Base-by-base conservation (phyloP, 2,113 vertebrate species). In the Oxyruncus cristatus region DNA sequence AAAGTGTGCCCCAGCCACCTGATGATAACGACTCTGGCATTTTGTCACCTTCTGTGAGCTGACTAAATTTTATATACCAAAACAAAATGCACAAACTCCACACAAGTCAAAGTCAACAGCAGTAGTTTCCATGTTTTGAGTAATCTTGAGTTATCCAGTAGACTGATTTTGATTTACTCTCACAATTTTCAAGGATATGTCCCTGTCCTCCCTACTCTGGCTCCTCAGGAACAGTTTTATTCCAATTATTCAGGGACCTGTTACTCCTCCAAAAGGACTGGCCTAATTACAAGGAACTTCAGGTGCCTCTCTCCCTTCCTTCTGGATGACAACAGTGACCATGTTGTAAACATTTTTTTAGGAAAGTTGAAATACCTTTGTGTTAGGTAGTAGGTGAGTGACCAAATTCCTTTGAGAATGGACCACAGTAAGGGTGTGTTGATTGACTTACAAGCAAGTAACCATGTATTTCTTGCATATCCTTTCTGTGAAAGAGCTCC, bases 341-440 rank as follows among this genome's bases (percentile, higher is more conserved):
- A 14, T 23, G 4, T 42, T 78, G 33, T 41, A 68, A 77, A 59
- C 18, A 27, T 27, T 46, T 26, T 26, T 46, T 93, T 56, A 42
- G 22, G 47, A 37, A 70, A 85, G 7, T 2, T 52, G 9, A 28
- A 46, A 66, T 56, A 16, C 3, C 5, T 67, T 1, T 35, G 7
- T 86, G 11, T 63, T 92, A 73, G 11, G 7, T 46, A 35, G 13
- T 39, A 33, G 5, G 5, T 56, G 24, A 71, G 11, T 0, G 2
- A 49, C 15, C 26, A n/a, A 24, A 39, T 22, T 20, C 3, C 4
- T 56, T 52, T 30, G 30, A 35, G n/a, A 62, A 35, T 35, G 35
- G 30, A 41, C 7, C 1, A 2, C 28, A n/a, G 33, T 12, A 28
- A 71, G 8, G 2, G 4, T n/a, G 27, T 3, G 7, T 4, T 47